These are phyloP conservation scores for Sphecodes monilicornis DNA, from an alignment of 2,888 invertebrate species.

Conservation along the genomic window DNA sequence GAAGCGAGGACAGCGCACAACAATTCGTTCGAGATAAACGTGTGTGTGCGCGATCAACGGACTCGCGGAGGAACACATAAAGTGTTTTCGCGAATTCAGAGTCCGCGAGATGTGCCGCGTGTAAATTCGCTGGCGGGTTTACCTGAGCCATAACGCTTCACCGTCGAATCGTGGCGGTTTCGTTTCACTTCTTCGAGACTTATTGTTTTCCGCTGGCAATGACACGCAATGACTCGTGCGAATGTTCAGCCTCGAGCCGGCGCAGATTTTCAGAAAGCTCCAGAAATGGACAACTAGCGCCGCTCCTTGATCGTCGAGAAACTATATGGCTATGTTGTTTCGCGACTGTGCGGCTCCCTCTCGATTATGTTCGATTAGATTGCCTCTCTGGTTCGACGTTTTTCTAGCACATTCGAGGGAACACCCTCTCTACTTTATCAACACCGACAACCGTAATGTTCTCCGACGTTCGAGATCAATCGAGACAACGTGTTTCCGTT, in stretches of 20 bases:
- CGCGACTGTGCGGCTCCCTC: background rate
- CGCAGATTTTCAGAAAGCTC: conserved; percentile 74
- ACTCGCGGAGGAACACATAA: conserved; percentile 18
- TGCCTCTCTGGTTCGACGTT: conserved; percentile 18
- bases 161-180: conserved; percentile 15
- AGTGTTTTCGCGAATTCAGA: conserved; percentile 24
- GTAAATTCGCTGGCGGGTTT: conserved; percentile 21
- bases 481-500: background rate
- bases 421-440: conserved; percentile 1
- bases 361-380: conserved; percentile 22
- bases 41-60: conserved; percentile 22
- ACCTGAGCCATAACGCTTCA: conserved; percentile 71
- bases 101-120: background rate
- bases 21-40: conserved; percentile 33
- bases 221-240: conserved; percentile 58
- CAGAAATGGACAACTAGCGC: conserved; percentile 73
- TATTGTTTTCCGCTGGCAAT: conserved; percentile 38
- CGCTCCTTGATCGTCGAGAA: conserved; percentile 41
- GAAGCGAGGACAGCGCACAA: background rate
- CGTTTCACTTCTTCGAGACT: conserved; percentile 36
- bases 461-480: background rate
- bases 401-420: conserved; percentile 61
- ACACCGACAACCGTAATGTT: background rate
- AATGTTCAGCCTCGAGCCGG: conserved; percentile 64
- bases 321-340: conserved; percentile 34